phyloP scores from a whole-genome alignment of 1,140 invertebrate species.

The Neuroterus valhalla region DNA sequence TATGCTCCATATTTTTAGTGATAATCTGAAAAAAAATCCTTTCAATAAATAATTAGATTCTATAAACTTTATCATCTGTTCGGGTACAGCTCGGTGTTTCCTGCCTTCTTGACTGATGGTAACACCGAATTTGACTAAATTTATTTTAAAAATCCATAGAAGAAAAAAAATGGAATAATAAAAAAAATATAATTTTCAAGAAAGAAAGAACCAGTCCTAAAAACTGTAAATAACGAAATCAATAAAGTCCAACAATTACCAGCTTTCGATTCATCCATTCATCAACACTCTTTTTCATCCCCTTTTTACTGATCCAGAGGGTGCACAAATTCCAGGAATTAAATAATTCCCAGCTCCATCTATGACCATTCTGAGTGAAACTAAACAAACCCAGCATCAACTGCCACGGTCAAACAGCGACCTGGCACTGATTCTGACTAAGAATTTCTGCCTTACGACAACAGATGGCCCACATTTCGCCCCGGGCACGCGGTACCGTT shows the following conservation, averaged over 20 bases:
- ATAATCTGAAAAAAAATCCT: too few species aligned
- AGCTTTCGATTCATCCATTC: not conserved
- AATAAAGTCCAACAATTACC: not conserved
- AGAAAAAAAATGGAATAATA: too few species aligned
- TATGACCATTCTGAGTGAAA: not conserved
- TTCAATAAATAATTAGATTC: too few species aligned
- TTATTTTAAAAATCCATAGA: not conserved
- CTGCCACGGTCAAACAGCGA: conserved; percentile 48
- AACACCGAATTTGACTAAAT: not conserved
- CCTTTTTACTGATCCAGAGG: not conserved
- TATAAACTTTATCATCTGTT: too few species aligned
- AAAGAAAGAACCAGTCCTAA: not conserved
- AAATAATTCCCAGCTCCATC: not conserved
- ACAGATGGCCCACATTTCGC: conserved; percentile 63
- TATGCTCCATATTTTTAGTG: too few species aligned
- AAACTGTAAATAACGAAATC: not conserved
- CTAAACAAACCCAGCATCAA: not conserved
- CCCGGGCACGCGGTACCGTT: conserved; percentile 32
- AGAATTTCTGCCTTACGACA: conserved; percentile 56
- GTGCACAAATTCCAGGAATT: not conserved
- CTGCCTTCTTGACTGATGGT: not conserved
- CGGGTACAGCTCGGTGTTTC: not conserved
- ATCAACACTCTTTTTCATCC: not conserved
- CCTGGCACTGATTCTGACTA: conserved; percentile 38
- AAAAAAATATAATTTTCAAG: too few species aligned